phyloP scores from a whole-genome alignment of 2,888 invertebrate genomes.

The Caradrina kadenii region DNA sequence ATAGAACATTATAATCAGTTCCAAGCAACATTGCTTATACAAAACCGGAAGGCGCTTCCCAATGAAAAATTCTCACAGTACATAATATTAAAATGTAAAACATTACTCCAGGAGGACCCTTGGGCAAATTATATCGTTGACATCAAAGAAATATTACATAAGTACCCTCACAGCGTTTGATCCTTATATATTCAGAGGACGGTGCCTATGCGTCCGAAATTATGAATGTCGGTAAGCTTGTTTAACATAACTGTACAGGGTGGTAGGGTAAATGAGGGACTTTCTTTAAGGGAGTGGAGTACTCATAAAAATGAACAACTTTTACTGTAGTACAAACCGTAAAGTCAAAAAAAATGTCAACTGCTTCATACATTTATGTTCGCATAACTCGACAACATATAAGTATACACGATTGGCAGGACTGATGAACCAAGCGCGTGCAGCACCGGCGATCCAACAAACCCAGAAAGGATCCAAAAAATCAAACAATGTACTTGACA shows the following conservation, averaged over 20 bases:
- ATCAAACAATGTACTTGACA: no score
- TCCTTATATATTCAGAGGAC: constrained; percentile 35
- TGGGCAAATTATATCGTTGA: constrained; percentile 23
- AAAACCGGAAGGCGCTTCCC: constrained; percentile 6
- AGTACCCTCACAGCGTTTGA: constrained; percentile 31
- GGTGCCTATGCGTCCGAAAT: constrained; percentile 15
- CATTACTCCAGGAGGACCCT: constrained; percentile 9
- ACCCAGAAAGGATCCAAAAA: no score
- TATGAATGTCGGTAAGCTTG: constrained; percentile 10
- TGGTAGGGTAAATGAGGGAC: no score
- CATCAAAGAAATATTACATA: constrained; percentile 35
- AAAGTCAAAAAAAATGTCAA: no score
- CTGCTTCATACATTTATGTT: no score
- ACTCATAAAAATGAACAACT: no score
- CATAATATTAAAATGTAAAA: constrained; percentile 2
- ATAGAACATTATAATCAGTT: neutral
- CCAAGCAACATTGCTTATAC: constrained; percentile 30
- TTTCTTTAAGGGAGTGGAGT: no score
- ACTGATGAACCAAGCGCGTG: no score
- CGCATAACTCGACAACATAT: no score
- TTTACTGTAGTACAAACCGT: no score
- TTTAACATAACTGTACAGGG: neutral
- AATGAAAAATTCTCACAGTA: constrained; percentile 7
- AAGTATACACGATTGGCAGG: no score
- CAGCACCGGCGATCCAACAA: no score